Conservation (phyloP, 2,113 vertebrate species). For the Eudyptes chrysolophus region DNA sequence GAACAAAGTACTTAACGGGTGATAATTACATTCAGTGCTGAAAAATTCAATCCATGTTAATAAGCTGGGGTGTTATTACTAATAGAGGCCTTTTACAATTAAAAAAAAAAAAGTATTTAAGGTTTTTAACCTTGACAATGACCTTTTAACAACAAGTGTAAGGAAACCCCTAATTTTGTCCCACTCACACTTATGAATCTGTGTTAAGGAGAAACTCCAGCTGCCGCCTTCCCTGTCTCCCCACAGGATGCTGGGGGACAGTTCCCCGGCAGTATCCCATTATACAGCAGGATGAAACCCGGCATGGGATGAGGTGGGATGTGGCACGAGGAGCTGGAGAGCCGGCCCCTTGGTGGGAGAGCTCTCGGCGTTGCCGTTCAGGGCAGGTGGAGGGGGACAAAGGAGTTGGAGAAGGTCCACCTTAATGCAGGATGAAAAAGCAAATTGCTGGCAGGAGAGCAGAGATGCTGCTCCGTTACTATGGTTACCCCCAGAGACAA, state of each 20-base stretch:
- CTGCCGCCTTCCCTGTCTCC: rapidly evolving
- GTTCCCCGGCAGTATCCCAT: rapidly evolving
- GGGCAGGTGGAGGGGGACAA: not conserved
- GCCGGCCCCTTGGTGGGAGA: not conserved
- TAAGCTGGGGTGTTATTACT: not conserved
- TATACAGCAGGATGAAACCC: not conserved
- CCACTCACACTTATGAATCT: not conserved
- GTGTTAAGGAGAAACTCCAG: constrained; percentile 39
- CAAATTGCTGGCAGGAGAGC: constrained; percentile 57
- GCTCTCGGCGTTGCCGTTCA: not conserved
- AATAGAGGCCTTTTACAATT: not conserved
- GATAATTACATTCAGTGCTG: constrained; percentile 2
- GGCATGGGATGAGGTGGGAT: not conserved
- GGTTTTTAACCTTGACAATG: constrained; percentile 20
- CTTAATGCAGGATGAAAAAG: constrained; percentile 51
- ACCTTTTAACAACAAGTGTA: constrained; percentile 18
- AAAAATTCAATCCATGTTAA: not conserved
- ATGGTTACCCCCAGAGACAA: constrained; percentile 69
- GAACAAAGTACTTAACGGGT: constrained; percentile 31
- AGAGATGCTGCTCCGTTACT: constrained; percentile 72
- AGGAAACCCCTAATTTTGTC: constrained; percentile 53
- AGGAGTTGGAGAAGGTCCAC: constrained; percentile 15
- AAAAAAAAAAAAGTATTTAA: not conserved
- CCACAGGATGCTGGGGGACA: not conserved
- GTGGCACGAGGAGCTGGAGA: not conserved